Base-by-base conservation (phyloP, 2,113 vertebrate genomes). In the Ellobius talpinus region DNA sequence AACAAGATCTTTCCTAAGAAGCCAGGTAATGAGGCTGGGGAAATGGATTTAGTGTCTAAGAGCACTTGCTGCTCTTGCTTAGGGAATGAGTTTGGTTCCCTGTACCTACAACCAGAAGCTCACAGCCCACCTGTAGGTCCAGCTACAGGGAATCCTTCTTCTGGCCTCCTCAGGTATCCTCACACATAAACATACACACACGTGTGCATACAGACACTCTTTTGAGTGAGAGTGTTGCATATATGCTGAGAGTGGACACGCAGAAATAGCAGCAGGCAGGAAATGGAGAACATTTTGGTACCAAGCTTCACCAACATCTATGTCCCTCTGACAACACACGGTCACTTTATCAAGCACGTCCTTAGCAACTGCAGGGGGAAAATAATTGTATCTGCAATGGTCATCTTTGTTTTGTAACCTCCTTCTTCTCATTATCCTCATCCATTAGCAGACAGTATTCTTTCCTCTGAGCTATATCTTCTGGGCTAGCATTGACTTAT, bases 271-370 rank as follows among this genome's bases (percentile, higher is more conserved):
- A 36, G 29, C 68, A 58, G 5, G 3, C 21, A 9, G 24, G 23
- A n/a, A 33, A 63, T 21, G 11, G 16, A 50, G 61, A 31, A 5
- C 33, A 5, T 33, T 13, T 31, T 13, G 42, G 33, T 68, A 70
- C 24, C 85, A 89, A 31, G 55, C 45, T 87, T 84, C 11, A 5
- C 16, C 45, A n/a, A 29, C 42, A 63, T 11, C 39, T 33, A 33
- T 19, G 63, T 24, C 23, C 33, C 16, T 2, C 9, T 29, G 65
- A 42, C 1, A 11, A 82, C 85, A 52, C 23, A 17, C 0, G 0
- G 1, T 66, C 84, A 52, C 52, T 89, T 61, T 26, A 31, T 61
- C 68, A 77, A 68, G 33, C 45, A 65, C n/a, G 33, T 47, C 33
- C 42, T 95, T 24, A 52, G 31, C 36, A 13, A 87, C 55, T 24